Evolutionary conservation across 2,797 vertebrate genomes (phyloP).

Genomic region (Lepidocolaptes lacrymiger): DNA sequence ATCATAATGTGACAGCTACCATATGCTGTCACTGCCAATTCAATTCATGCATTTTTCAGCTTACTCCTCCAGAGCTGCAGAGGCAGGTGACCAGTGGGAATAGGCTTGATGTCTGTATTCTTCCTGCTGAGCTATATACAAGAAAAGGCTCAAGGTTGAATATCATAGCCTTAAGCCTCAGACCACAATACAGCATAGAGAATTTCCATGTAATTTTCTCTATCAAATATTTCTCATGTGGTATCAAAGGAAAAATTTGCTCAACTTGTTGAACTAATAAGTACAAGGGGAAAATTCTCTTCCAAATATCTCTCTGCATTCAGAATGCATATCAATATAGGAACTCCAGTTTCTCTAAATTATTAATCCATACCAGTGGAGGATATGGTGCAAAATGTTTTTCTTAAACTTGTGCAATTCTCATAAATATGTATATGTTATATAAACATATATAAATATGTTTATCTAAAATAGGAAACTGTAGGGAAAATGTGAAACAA

Average conservation of each 20-base stretch:
- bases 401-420: neutral
- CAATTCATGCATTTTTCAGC: neutral
- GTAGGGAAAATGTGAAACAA: neutral
- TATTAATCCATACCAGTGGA: neutral
- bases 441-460: too few relatives aligned
- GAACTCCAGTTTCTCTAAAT: neutral
- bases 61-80: neutral
- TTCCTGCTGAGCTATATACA: neutral
- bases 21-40: neutral
- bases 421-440: neutral
- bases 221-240: neutral
- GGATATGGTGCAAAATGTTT: neutral
- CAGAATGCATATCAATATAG: neutral
- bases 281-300: neutral
- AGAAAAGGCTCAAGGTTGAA: neutral
- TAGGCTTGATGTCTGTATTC: neutral
- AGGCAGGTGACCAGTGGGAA: neutral
- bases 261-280: neutral
- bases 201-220: neutral
- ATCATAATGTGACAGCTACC: neutral
- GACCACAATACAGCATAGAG: neutral
- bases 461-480: neutral
- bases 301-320: neutral
- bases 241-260: neutral
- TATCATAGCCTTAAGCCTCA: neutral